phyloP scores from a whole-genome alignment of 1,140 invertebrate genomes.

The Ceratina calcarata region DNA sequence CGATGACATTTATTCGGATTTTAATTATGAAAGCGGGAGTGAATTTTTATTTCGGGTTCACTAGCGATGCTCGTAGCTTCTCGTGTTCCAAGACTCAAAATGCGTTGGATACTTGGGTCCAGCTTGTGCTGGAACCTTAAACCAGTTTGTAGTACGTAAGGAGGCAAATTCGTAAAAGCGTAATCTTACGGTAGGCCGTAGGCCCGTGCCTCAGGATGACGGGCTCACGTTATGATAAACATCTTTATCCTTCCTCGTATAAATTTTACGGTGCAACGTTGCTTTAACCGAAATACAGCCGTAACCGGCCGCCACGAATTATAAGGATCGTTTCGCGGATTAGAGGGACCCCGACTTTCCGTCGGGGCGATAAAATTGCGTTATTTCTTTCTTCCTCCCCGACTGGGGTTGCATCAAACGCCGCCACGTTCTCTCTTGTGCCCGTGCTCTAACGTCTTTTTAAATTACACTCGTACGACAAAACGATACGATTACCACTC shows the following conservation, averaged over 20 bases:
- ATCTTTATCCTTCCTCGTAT: conserved; percentile 75
- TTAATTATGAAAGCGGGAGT: too few species aligned
- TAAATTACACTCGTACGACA: conserved; percentile 36
- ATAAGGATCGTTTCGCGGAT: conserved; percentile 72
- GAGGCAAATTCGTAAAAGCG: conserved; percentile 74
- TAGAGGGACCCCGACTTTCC: conserved; percentile 39
- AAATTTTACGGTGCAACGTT: conserved; percentile 72
- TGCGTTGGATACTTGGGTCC: neutral
- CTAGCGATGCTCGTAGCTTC: neutral
- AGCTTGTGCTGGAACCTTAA: conserved; percentile 52
- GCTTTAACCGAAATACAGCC: conserved; percentile 71
- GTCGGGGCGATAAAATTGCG: conserved; percentile 59
- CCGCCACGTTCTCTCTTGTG: conserved; percentile 5
- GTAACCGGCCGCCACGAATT: conserved; percentile 68
- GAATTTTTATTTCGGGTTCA: neutral
- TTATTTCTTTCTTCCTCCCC: conserved; percentile 50
- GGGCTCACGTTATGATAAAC: conserved; percentile 70
- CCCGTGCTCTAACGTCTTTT: conserved; percentile 45
- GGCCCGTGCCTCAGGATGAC: conserved; percentile 49
- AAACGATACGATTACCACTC: conserved; percentile 3
- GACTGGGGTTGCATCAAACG: neutral
- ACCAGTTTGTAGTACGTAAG: conserved; percentile 70
- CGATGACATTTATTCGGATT: neutral
- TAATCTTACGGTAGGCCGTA: conserved; percentile 71
- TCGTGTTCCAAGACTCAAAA: neutral